Base-by-base conservation (phyloP, 2,113 vertebrate genomes). In the Sciurus niger region DNA sequence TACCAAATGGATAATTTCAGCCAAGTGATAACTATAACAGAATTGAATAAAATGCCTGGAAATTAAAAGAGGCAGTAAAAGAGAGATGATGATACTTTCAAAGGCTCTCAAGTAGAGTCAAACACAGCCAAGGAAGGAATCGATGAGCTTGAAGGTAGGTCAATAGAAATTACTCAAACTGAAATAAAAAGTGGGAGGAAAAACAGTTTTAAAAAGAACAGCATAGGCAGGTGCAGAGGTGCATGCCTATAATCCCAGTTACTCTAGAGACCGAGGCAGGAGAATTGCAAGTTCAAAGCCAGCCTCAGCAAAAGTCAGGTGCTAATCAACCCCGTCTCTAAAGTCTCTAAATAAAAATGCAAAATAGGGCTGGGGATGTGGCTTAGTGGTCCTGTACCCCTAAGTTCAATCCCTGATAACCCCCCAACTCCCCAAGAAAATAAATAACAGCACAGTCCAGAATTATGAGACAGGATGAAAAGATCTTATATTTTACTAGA, bases 11-110 rank as follows among this genome's bases (percentile, higher is more conserved):
- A 6, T 25, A 32, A 46, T 88, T 91, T 91, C 20, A 77, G 48
- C n/a, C 77, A 13, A 46, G 30, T 48, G 37, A 22, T 55, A 83
- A 88, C 37, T 46, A 1, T 94, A 74, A 91, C n/a, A 79, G 22
- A 94, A 85, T 78, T n/a, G 46, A 93, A 67, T 17, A 20, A 55
- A 87, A 82, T 83, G 74, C 18, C 12, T 74, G 74, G 4, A 94
- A 78, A 40, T 76, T 30, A 30, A 74, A 70, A 89, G 20, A 83
- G 32, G 34, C 63, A 87, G 2, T 7, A 58, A 84, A 10, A 68
- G 17, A 90, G n/a, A 74, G 8, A 74, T 86, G 51, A 90, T 40
- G n/a, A 43, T 40, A 28, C 7, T 63, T 93, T 73, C 37, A 40
- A 90, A 80, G 13, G 20, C 55, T 90, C 24, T 32, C 40, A 18